Percentiles rank a stretch among this genome's conserved stretches.
These are phyloP conservation scores for Ichneumoninae sp. DNA, from an alignment of 2,888 invertebrate species.

Conservation along the genomic window DNA sequence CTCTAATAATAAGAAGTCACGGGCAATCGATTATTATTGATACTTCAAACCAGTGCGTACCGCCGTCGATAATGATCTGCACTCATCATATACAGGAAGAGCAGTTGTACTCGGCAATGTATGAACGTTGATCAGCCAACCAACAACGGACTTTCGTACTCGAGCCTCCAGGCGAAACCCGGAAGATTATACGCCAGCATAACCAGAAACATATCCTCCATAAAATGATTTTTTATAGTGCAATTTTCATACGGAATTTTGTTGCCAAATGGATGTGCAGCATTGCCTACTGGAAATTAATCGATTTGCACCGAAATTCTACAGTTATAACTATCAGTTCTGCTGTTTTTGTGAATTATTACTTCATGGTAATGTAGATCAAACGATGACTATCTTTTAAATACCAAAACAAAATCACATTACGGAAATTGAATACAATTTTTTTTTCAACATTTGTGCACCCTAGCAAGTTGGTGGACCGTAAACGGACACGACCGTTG, in stretches of 20 bases:
- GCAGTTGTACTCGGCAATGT: conserved; percentile 4
- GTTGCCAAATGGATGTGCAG: conserved; percentile 33
- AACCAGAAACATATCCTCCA: conserved; percentile 37
- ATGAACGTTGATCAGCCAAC: conserved; percentile 8
- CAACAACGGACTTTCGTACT: conserved; percentile 29
- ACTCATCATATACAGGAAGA: conserved; percentile 38
- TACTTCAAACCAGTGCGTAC: conserved; percentile 1
- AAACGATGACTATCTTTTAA: background rate
- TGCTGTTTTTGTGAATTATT: conserved; percentile 2
- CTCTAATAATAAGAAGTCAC: conserved; percentile 23
- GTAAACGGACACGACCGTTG: too few relatives aligned
- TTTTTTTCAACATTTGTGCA: too few relatives aligned
- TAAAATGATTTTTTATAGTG: conserved; percentile 47
- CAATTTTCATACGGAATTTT: conserved; percentile 28
- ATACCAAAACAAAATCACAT: background rate
- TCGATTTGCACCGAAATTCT: conserved; percentile 8
- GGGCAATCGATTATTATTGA: conserved; percentile 55
- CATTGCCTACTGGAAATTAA: background rate
- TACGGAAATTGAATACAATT: background rate
- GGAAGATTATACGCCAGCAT: conserved; percentile 50
- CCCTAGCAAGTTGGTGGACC: too few relatives aligned
- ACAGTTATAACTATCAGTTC: background rate
- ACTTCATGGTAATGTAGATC: background rate
- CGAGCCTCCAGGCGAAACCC: conserved; percentile 52
- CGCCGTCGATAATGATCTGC: conserved; percentile 28